Evolutionary conservation across 2,888 invertebrate genomes (phyloP).

Genomic region (Caenorhabditis japonica): DNA sequence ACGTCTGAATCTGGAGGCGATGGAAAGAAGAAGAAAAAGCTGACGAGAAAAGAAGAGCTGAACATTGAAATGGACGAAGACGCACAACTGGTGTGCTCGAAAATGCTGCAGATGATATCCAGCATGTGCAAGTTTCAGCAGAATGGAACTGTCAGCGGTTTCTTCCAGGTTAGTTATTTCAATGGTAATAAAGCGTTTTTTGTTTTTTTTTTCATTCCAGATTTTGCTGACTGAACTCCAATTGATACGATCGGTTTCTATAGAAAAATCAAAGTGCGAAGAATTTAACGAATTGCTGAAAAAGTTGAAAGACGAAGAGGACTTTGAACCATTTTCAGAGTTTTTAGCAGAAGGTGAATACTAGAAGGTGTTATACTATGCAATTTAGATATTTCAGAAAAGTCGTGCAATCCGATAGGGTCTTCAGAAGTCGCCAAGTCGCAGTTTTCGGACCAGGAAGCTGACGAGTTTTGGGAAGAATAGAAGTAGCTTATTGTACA

Average conservation of each 20-base stretch:
- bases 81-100: slow-evolving; percentile 7
- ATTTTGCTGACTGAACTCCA: slow-evolving; percentile 22
- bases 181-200: neutral
- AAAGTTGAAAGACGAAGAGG: slow-evolving; percentile 36
- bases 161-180: slow-evolving; percentile 14
- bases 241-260: slow-evolving; percentile 15
- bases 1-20: slow-evolving; percentile 10
- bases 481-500: neutral
- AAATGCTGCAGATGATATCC: slow-evolving; percentile 28
- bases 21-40: slow-evolving; percentile 25
- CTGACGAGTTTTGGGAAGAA: slow-evolving; percentile 32
- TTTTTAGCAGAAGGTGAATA: slow-evolving; percentile 30
- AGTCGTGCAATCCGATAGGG: slow-evolving; percentile 29
- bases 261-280: slow-evolving; percentile 10
- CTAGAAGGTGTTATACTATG: too few species aligned
- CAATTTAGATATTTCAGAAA: slow-evolving; percentile 30
- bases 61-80: slow-evolving; percentile 2
- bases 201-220: neutral
- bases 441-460: slow-evolving; percentile 5
- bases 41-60: slow-evolving; percentile 17
- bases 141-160: slow-evolving; percentile 14
- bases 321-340: slow-evolving; percentile 35
- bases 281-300: slow-evolving; percentile 37
- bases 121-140: slow-evolving; percentile 29
- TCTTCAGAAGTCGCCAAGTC: slow-evolving; percentile 9